Evolutionary conservation across 2,888 invertebrate species (phyloP).

Genomic region (Drosophila diplacantha): DNA sequence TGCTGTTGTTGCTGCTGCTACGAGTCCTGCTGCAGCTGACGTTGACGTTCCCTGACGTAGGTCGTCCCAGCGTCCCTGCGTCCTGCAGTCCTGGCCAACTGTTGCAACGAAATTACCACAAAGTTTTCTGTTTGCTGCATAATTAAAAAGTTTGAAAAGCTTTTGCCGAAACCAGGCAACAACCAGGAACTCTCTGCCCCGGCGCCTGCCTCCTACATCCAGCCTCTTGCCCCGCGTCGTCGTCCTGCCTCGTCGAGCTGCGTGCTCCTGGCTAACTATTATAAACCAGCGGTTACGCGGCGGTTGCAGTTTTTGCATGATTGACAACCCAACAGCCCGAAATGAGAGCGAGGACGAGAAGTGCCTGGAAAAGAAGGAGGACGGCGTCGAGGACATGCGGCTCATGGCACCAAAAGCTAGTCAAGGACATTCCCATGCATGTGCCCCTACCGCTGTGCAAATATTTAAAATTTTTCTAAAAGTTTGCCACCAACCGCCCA

Average conservation of each 20-base stretch:
- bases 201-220: not conserved
- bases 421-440: slow-evolving; percentile 61
- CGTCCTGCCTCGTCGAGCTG: slow-evolving; percentile 5
- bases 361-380: not conserved
- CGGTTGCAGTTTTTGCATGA: slow-evolving; percentile 71
- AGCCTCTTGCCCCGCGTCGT: not conserved
- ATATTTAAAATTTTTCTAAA: slow-evolving; percentile 43
- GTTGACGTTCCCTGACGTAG: slow-evolving; percentile 44
- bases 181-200: slow-evolving; percentile 17
- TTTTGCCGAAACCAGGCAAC: slow-evolving; percentile 70
- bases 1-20: slow-evolving; percentile 12
- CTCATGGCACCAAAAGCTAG: slow-evolving; percentile 40
- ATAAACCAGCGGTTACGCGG: slow-evolving; percentile 65
- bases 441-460: slow-evolving; percentile 23
- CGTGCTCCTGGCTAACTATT: slow-evolving; percentile 52
- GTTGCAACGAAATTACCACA: slow-evolving; percentile 71
- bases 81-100: slow-evolving; percentile 59
- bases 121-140: slow-evolving; percentile 72
- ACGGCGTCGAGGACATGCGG: slow-evolving; percentile 19
- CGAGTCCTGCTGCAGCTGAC: slow-evolving; percentile 50
- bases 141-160: slow-evolving; percentile 73
- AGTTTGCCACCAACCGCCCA: slow-evolving; percentile 23
- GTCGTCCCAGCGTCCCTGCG: slow-evolving; percentile 9
- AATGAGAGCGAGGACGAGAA: slow-evolving; percentile 37
- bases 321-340: slow-evolving; percentile 64